phyloP scores from a whole-genome alignment of 2,113 vertebrate genomes.

The Rallus limicola region DNA sequence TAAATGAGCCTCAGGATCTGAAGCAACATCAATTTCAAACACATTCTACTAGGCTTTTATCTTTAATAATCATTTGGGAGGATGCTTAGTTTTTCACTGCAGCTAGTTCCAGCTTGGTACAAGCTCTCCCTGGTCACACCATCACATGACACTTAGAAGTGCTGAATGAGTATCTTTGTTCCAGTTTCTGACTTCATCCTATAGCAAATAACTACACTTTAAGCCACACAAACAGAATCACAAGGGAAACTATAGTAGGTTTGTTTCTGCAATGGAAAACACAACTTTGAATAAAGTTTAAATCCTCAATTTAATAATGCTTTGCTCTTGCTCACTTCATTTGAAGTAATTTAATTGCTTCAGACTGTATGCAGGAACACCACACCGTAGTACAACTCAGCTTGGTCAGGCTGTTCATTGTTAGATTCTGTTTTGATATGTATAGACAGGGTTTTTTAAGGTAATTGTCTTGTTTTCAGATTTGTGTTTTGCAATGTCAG shows the following conservation, averaged over 20 bases:
- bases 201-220: slow-evolving; percentile 31
- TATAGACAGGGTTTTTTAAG: not conserved
- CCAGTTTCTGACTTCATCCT: slow-evolving; percentile 37
- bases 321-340: not conserved
- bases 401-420: not conserved
- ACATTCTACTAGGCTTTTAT: not conserved
- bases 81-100: not conserved
- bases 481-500: not conserved
- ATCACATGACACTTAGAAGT: slow-evolving; percentile 24
- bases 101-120: slow-evolving; percentile 38
- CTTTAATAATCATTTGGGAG: not conserved
- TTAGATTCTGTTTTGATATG: not conserved
- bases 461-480: not conserved
- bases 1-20: not conserved
- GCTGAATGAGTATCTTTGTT: slow-evolving; percentile 50
- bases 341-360: not conserved
- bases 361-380: not conserved
- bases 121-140: slow-evolving; percentile 10
- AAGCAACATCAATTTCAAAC: not conserved
- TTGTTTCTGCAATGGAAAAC: not conserved
- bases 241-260: not conserved
- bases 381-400: not conserved
- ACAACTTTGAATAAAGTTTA: not conserved
- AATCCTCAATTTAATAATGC: not conserved
- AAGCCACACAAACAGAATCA: not conserved